Conservation (phyloP, 2,797 vertebrate species). For the Hapalemur alaotrensis region DNA sequence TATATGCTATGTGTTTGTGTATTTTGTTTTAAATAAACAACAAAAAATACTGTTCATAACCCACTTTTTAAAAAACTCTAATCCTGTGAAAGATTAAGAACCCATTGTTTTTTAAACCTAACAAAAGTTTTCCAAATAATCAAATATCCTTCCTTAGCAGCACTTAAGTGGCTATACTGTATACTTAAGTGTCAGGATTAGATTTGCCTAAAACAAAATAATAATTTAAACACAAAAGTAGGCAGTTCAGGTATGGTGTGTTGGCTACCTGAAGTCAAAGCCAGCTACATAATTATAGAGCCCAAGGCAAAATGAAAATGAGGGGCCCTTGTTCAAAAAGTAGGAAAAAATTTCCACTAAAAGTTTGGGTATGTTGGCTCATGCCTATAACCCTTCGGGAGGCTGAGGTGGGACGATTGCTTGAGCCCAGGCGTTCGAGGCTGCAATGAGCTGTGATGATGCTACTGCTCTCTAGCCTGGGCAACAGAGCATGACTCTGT, state of each 20-base stretch:
- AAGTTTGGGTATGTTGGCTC: background rate
- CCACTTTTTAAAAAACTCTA: background rate
- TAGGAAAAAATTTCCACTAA: background rate
- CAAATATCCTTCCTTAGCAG: background rate
- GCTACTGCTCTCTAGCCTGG: background rate
- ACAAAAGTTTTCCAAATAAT: background rate
- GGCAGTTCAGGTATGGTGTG: background rate
- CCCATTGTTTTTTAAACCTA: background rate
- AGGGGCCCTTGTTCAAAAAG: background rate
- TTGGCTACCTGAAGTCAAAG: background rate
- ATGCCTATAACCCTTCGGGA: background rate
- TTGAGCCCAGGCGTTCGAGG: background rate
- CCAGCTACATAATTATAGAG: background rate
- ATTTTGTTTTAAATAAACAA: background rate
- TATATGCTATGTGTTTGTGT: background rate
- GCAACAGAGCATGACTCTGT: background rate
- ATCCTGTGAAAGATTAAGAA: background rate
- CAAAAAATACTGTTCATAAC: background rate
- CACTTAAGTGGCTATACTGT: background rate
- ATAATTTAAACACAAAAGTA: background rate
- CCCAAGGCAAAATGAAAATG: background rate
- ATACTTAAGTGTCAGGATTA: background rate
- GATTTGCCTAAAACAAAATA: background rate
- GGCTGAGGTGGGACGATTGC: background rate
- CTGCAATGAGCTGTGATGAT: background rate